These are phyloP conservation scores for Microcebus jonahi DNA, from an alignment of 2,113 vertebrate genomes.

Conservation along the genomic window DNA sequence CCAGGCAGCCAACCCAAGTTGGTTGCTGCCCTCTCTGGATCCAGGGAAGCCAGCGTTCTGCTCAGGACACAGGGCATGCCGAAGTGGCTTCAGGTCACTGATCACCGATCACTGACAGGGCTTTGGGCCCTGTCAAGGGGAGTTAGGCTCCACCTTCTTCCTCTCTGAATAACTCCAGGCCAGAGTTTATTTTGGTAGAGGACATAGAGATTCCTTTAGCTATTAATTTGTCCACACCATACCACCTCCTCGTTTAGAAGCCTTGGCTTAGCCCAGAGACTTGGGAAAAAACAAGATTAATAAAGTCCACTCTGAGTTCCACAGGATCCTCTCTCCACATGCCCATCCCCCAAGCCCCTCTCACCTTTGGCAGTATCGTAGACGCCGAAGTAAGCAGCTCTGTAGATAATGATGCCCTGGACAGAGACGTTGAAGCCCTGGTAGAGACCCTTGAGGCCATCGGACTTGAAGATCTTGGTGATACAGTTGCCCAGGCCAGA, in stretches of 20 bases:
- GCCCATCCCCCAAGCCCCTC: conserved; percentile 29
- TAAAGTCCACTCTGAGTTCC: neutral
- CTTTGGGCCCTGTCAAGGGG: neutral
- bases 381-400: conserved; percentile 98
- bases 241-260: neutral
- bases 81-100: neutral
- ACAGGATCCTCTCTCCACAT: neutral
- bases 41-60: neutral
- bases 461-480: conserved; percentile 94
- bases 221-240: neutral
- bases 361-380: conserved; percentile 99
- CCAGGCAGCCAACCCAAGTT: neutral
- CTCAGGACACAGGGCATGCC: neutral
- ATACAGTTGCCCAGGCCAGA: conserved; percentile 94
- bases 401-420: conserved; percentile 99
- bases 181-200: neutral
- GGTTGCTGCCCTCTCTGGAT: neutral
- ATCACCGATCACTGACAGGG: too few relatives aligned
- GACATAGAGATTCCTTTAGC: neutral
- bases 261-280: neutral
- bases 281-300: neutral
- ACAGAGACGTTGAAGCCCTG: conserved; percentile 97
- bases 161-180: neutral
- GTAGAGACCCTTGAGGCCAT: conserved; percentile 95
- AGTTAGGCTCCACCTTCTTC: neutral